Base-by-base conservation (phyloP, 2,797 vertebrate genomes). In the Scleropages formosus region DNA sequence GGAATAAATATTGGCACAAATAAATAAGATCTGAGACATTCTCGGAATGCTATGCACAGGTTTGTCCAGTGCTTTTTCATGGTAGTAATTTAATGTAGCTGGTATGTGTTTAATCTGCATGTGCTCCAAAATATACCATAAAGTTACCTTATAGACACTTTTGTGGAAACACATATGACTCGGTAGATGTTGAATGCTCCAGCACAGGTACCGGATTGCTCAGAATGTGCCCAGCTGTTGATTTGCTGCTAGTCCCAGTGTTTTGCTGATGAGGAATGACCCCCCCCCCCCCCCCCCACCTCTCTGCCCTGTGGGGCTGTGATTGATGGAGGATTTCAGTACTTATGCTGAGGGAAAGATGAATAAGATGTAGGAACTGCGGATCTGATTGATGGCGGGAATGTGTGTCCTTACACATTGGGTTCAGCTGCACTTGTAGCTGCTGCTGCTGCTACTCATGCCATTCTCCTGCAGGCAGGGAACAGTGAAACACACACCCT, bases 21-120 rank as follows among this genome's bases (percentile, higher is more conserved):
- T 66, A 0, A 78, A 82, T 86, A 87, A 86, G 87, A 88, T 89
- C 83, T 85, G 82, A 83, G 75, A 79, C 86, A 86, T 84, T 78
- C 77, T 79, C 63, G 75, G 71, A 63, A 10, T 10, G 11, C 18
- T 56, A 12, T 10, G 9, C 56, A 18, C 18, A 9, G 53, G 53
- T 56, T 56, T 2, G 53, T 56, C 53, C 53, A 1, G 12, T 8
- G 12, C 1, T 1, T 13, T 24, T 15, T 39, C 11, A 6, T 49
- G 66, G 67, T 18, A 61, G 31, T 39, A 2, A 39, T 6, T 39
- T 2, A 6, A 39, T 39, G 31, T 39, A 2, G 2, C 31, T 2
- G 2, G 31, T 39, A 39, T 31, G 6, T 6, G 20, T 22, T 67
- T 67, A 49, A 24, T 65, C 44, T 39, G 2, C 39, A 31, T 31